phyloP scores from a whole-genome alignment of 2,888 invertebrate species.

The Catotricha subobsoleta region DNA sequence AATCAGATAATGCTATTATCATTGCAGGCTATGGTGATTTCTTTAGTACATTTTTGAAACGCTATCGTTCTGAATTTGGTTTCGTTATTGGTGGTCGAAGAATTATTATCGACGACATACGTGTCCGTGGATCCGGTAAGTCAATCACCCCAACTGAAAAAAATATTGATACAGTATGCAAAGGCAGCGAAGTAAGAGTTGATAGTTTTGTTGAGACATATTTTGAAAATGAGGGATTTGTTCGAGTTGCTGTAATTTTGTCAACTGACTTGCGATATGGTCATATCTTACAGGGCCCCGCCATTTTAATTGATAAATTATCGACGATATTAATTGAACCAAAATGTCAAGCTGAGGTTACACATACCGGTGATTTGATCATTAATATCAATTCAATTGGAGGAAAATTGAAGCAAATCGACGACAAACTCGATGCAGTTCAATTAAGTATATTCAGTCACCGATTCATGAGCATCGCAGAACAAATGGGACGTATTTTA shows the following conservation, averaged over 20 bases:
- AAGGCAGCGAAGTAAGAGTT: conserved; percentile 26
- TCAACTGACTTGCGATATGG: conserved; percentile 51
- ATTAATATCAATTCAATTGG: conserved; percentile 39
- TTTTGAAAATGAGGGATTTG: conserved; percentile 52
- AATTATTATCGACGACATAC: conserved; percentile 80
- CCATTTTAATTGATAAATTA: conserved; percentile 83
- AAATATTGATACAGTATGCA: conserved; percentile 25
- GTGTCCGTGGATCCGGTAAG: conserved; percentile 70
- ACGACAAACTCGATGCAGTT: conserved; percentile 60
- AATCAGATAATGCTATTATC: conserved; percentile 10
- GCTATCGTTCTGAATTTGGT: conserved; percentile 88
- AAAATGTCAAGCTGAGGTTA: conserved; percentile 62
- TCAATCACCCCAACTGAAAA: conserved; percentile 37
- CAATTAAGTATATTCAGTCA: conserved; percentile 97
- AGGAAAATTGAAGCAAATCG: conserved; percentile 43
- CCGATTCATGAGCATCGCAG: conserved; percentile 98
- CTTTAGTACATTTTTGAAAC: conserved; percentile 50
- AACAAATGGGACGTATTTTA: conserved; percentile 92
- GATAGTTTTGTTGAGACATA: conserved; percentile 23
- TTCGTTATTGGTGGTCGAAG: conserved; percentile 66
- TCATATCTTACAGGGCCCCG: conserved; percentile 65
- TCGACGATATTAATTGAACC: conserved; percentile 93
- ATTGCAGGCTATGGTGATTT: conserved; percentile 52
- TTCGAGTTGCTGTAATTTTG: conserved; percentile 52
- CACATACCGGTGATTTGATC: conserved; percentile 56